Base-by-base conservation (phyloP, 1,140 invertebrate genomes). In the Lasioglossum baleicum region DNA sequence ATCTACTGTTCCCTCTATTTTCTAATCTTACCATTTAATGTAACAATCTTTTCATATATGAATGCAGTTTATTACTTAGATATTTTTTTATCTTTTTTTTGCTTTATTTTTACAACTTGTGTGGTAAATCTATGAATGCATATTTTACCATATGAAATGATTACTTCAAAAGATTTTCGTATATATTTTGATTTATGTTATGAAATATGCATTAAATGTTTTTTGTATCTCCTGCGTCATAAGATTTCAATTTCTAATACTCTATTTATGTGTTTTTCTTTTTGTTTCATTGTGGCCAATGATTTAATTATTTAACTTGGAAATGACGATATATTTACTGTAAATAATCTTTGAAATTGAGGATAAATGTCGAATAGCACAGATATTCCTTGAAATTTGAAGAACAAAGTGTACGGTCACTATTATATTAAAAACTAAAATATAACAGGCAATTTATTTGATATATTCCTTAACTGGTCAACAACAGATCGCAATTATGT, bases 401-500 rank as follows among this genome's bases (percentile, higher is more conserved):
- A 51, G 1, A 65, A 53, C 56, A 22, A 69, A 53, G 51, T 15
- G 42, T 56, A 7, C 51, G 44, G 20, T 44, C 20, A 35, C n/a
- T 44, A 15, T 11, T 44, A 20, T 66, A 22, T 22, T 11, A 44
- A 44, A 22, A 44, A 44, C 5, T 22, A 17, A n/a, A 11, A 35
- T 64, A 15, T 31, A 26, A 17, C 58, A 67, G 15, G 11, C 13
- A 22, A 61, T 60, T 40, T 13, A 58, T 53, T 68, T 0, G 51
- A 1, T 20, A 51, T 83, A 88, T 91, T 92, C 88, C 90, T 92
- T 91, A 90, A 92, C 56, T 20, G 60, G 13, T 7, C 77, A 22
- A 65, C 53, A 75, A 64, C 63, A 97, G 97, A 86, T 96, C 96
- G 35, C 97, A 98, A 93, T 93, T 98, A 91, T 98, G 97, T 91